Conservation (phyloP, 1,140 invertebrate genomes). For the Leptinotarsa texana region DNA sequence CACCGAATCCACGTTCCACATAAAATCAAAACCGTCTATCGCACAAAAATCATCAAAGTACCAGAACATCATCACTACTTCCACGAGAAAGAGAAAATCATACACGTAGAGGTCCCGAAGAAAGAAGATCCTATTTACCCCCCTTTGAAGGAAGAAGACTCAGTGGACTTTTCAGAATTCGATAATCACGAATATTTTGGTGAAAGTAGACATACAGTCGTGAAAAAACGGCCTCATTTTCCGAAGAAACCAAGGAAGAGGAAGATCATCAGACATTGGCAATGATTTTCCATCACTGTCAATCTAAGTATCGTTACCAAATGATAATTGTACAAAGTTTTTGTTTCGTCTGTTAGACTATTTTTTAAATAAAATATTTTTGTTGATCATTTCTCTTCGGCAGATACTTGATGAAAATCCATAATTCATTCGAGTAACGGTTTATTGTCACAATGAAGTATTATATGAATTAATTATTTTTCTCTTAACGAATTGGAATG, state of each 20-base stretch:
- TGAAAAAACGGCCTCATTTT: slow-evolving; percentile 18
- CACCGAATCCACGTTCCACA: slow-evolving; percentile 50
- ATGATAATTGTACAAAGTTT: not conserved
- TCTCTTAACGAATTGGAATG: too few relatives aligned
- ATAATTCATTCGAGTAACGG: too few relatives aligned
- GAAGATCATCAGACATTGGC: not conserved
- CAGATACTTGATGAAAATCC: too few relatives aligned
- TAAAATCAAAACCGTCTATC: slow-evolving; percentile 50
- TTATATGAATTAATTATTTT: too few relatives aligned
- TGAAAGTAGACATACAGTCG: slow-evolving; percentile 24
- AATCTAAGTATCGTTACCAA: not conserved
- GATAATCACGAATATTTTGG: slow-evolving; percentile 11
- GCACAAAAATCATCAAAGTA: slow-evolving; percentile 52
- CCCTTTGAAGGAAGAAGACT: slow-evolving; percentile 23
- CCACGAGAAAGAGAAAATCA: slow-evolving; percentile 47
- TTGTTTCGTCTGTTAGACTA: not conserved
- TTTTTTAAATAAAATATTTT: not conserved
- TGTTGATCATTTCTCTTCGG: too few relatives aligned
- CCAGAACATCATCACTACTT: slow-evolving; percentile 52
- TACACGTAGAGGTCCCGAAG: slow-evolving; percentile 33
- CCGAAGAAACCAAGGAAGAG: not conserved
- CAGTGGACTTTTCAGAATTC: slow-evolving; percentile 3
- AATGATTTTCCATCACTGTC: not conserved
- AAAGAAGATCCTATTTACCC: slow-evolving; percentile 24
- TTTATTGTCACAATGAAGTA: too few relatives aligned